Base-by-base conservation (phyloP, 1,140 invertebrate genomes). In the Brachionus manjavacas region DNA sequence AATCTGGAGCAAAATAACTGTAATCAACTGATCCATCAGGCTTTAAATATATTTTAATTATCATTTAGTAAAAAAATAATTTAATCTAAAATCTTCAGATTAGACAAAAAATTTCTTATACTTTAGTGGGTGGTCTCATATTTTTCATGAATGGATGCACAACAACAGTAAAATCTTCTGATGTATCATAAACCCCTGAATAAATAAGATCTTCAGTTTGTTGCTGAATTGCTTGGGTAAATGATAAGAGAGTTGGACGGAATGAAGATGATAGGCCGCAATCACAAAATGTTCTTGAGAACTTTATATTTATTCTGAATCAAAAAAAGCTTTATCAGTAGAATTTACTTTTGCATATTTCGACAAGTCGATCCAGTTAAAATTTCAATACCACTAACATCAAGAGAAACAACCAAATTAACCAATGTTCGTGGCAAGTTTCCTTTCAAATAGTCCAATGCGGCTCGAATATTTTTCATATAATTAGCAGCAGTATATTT, bases 361-460 rank as follows among this genome's bases (percentile, higher is more conserved):
- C 79, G 20, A 11, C 79, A 81, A 16, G 79, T 81, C 9, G 12
- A 31, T 35, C 79, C 79, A 28, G 35, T 43, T 31, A 81, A 43
- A 31, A 64, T 12, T 46, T 81, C 79, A 28, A 81, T 68, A 20
- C 79, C 79, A 85, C 85, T 9, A 68, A 88, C 84, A 85, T 87
- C 93, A 88, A 94, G 90, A 12, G 93, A 92, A 74, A 93, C 92
- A 39, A 94, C 91, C 52, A 94, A 89, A 88, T 94, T 94, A 49
- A 95, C 92, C 84, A 94, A 92, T 14, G 93, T 93, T 85, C 93
- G 91, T 1, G 94, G 94, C 85, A 94, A 87, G 84, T 91, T 88
- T 6, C 92, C 89, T 87, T 94, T 90, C 35, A 94, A 86, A 43
- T 88, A 90, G 84, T 91, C 90, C 7, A 91, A 85, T 0, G 93